Evolutionary conservation across 2,113 vertebrate genomes (phyloP).

Genomic region (Mesitornis unicolor): DNA sequence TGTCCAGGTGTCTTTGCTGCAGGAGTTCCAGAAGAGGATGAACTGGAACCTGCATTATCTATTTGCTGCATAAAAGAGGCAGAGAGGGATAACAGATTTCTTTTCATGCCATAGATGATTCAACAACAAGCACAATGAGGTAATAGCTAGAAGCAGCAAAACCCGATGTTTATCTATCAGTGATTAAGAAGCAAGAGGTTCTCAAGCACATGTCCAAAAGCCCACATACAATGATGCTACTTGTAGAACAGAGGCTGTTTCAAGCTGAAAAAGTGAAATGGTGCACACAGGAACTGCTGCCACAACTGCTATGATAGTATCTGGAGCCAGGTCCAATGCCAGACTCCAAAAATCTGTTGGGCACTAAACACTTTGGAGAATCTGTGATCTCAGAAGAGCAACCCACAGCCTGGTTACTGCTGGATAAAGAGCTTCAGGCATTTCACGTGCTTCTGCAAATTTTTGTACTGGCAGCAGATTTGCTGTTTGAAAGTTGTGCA

Average conservation of each 20-base stretch:
- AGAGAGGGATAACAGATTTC: not conserved
- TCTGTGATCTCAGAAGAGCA: not conserved
- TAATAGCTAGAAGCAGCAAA: not conserved
- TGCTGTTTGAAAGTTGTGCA: not conserved
- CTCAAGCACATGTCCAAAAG: not conserved
- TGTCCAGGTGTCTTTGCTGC: constrained; percentile 67
- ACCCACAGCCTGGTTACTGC: not conserved
- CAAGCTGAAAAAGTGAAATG: not conserved
- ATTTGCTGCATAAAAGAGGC: constrained; percentile 30
- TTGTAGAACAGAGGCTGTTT: not conserved
- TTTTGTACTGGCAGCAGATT: not conserved
- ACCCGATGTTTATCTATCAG: not conserved
- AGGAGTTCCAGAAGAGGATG: constrained; percentile 53
- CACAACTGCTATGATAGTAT: not conserved
- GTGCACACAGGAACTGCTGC: not conserved
- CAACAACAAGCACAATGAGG: not conserved
- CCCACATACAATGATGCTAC: not conserved
- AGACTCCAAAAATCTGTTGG: no score
- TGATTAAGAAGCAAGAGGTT: not conserved
- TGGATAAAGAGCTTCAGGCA: not conserved
- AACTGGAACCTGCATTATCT: constrained; percentile 51
- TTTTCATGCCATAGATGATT: not conserved
- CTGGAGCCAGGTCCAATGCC: not conserved
- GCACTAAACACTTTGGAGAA: not conserved
- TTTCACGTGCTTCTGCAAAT: not conserved